A percentile compares a stretch with the other conserved stretches of the same genome.
phyloP scores from a whole-genome alignment of 2,797 vertebrate species.

The Micrastur ruficollis region DNA sequence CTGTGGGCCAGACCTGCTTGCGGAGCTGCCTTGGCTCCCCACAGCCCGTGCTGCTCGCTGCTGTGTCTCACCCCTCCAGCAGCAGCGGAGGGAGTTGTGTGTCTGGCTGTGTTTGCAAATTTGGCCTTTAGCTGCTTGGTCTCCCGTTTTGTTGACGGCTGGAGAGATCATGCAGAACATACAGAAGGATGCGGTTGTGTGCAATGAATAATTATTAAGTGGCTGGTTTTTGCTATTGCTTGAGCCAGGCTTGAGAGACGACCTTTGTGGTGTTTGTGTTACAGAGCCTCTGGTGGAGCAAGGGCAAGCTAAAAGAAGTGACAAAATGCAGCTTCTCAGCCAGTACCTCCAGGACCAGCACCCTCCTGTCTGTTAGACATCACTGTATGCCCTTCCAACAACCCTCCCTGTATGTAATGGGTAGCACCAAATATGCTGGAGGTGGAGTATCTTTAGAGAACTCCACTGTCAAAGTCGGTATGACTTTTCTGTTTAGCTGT shows the following conservation, averaged over 20 bases:
- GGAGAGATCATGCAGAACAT: conserved; percentile 22
- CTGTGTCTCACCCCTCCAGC: rapidly evolving
- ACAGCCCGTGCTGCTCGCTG: neutral
- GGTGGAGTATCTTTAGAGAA: neutral
- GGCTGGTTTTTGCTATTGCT: neutral
- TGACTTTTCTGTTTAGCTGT: neutral
- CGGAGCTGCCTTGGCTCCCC: neutral
- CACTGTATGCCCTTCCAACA: neutral
- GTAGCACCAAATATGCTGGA: neutral
- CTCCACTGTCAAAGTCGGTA: neutral
- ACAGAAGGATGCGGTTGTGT: neutral
- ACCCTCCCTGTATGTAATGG: neutral
- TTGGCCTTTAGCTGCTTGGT: conserved; percentile 17
- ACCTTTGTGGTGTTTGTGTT: neutral
- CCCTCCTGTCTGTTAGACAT: neutral
- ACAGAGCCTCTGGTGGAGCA: neutral
- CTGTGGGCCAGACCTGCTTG: neutral
- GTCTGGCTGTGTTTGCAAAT: conserved; percentile 11
- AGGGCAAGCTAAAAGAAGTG: neutral
- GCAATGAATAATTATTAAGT: neutral
- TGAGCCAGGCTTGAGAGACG: neutral
- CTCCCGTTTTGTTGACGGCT: neutral
- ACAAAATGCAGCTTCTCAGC: neutral
- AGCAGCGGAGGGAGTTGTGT: neutral
- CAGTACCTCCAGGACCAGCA: neutral